A percentile compares a stretch with the other conserved stretches of the same genome.
Evolutionary conservation across 2,113 vertebrate genomes (phyloP).

Genomic region (Silurus glanis): DNA sequence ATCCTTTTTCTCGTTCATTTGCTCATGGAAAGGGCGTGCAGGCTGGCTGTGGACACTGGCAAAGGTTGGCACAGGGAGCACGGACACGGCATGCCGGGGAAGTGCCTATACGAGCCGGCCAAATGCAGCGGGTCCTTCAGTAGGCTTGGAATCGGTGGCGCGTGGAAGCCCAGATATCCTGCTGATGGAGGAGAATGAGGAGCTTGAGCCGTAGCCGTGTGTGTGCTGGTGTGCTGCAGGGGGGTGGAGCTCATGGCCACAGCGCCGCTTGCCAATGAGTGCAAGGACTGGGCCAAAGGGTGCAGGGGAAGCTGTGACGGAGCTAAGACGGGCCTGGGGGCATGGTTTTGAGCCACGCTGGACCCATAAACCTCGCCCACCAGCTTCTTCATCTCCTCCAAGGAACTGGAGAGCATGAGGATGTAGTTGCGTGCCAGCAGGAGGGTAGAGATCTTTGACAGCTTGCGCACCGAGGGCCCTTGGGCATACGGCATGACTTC

Average conservation of each 20-base stretch:
- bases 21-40: conserved; percentile 73
- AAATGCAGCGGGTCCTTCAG: conserved; percentile 74
- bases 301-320: conserved; percentile 67
- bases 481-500: conserved; percentile 83
- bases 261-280: conserved; percentile 65
- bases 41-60: conserved; percentile 65
- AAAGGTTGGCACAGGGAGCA: conserved; percentile 76
- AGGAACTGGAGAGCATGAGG: conserved; percentile 78
- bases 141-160: conserved; percentile 63
- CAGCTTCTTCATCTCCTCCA: conserved; percentile 83
- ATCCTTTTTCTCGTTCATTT: conserved; percentile 63
- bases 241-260: background rate
- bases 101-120: conserved; percentile 71
- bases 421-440: conserved; percentile 82
- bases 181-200: conserved; percentile 67
- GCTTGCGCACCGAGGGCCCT: conserved; percentile 80
- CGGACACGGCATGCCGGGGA: conserved; percentile 75
- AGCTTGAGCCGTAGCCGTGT: conserved; percentile 44
- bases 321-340: conserved; percentile 59
- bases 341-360: conserved; percentile 51
- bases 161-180: conserved; percentile 69
- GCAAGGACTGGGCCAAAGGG: conserved; percentile 72
- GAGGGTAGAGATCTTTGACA: conserved; percentile 82
- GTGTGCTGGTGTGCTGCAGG: conserved; percentile 60
- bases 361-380: conserved; percentile 76